A percentile compares a stretch with the other conserved stretches of the same genome.
phyloP scores from a whole-genome alignment of 2,113 vertebrate species.

The Cricetomys ansorgei region DNA sequence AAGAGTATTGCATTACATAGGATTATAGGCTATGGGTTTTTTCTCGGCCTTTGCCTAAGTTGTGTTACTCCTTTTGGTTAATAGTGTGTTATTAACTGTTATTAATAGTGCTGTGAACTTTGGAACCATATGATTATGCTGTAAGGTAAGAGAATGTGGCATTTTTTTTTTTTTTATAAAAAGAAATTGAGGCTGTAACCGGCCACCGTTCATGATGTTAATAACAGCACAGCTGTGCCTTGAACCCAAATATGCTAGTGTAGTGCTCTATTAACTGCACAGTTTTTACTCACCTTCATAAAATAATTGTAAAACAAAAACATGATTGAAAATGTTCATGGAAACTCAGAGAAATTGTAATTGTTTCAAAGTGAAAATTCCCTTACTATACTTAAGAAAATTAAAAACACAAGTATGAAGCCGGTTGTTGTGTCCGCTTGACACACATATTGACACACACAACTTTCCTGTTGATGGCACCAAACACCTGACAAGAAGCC shows the following conservation, averaged over 20 bases:
- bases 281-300: not conserved
- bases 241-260: not conserved
- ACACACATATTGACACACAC: not conserved
- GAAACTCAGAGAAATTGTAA: not conserved
- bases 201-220: not conserved
- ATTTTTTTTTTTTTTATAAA: not conserved
- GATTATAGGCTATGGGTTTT: not conserved
- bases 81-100: not conserved
- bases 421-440: not conserved
- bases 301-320: not conserved
- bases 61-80: not conserved
- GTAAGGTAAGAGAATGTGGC: not conserved
- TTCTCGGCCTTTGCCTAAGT: not conserved
- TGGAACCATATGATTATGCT: not conserved
- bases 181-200: not conserved
- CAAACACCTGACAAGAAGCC: not conserved
- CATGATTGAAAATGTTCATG: not conserved
- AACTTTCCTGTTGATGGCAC: not conserved
- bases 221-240: not conserved
- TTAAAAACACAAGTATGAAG: too few relatives aligned
- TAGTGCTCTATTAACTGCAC: not conserved
- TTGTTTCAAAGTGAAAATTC: conserved; percentile 36
- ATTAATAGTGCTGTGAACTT: not conserved
- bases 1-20: not conserved
- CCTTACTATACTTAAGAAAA: not conserved